Conservation (phyloP, 2,797 vertebrate species). For the Poecilia wingei region DNA sequence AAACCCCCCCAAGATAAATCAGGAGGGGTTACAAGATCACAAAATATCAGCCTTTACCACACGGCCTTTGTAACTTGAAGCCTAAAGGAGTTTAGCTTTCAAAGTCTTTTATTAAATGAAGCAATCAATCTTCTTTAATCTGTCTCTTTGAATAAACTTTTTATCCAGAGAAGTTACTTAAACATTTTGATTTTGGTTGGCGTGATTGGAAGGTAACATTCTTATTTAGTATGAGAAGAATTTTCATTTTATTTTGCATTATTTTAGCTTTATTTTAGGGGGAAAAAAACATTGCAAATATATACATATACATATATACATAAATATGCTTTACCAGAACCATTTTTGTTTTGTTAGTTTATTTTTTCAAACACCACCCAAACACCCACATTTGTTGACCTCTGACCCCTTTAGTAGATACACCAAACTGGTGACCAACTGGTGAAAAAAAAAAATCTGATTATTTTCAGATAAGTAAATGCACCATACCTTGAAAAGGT, state of each 20-base stretch:
- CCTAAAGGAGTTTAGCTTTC: not conserved
- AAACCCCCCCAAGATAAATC: not conserved
- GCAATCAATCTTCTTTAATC: constrained; percentile 1
- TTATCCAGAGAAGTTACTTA: constrained; percentile 2
- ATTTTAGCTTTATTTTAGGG: not conserved
- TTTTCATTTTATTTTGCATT: not conserved
- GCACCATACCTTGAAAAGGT: not conserved
- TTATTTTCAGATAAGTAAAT: not conserved
- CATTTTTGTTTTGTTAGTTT: not conserved
- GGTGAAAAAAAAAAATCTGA: not conserved
- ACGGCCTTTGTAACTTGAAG: constrained; percentile 4
- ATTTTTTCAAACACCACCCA: not conserved
- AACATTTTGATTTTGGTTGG: not conserved
- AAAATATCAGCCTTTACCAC: not conserved
- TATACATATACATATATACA: no score
- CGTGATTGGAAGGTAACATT: not conserved
- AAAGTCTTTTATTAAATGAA: constrained; percentile 5
- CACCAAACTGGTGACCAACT: not conserved
- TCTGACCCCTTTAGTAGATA: not conserved
- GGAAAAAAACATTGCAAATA: not conserved
- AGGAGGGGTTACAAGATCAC: not conserved
- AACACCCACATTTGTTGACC: not conserved
- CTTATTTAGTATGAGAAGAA: not conserved
- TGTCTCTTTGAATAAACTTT: not conserved
- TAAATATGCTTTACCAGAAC: not conserved